Conservation (phyloP, 2,888 invertebrate species). For the Schizotus pectinicornis region DNA sequence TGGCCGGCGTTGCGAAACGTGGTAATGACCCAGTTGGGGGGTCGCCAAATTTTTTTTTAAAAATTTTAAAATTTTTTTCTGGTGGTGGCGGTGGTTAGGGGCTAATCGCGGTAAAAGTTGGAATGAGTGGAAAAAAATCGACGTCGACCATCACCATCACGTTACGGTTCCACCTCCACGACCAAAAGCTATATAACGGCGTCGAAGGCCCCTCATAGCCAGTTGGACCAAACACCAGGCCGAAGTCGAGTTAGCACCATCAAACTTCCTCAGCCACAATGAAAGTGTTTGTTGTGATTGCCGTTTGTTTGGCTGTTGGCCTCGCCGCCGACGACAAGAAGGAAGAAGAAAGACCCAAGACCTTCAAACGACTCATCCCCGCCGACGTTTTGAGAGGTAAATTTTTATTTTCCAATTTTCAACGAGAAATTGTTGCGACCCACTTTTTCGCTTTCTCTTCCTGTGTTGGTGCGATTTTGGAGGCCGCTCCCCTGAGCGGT, state of each 20-base stretch:
- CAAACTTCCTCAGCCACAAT: conserved; percentile 52
- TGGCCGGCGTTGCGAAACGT: conserved; percentile 1
- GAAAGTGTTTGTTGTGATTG: conserved; percentile 62
- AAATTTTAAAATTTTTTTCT: conserved; percentile 1
- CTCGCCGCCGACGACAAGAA: conserved; percentile 62
- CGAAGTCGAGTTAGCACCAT: conserved; percentile 1
- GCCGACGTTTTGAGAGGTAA: conserved; percentile 89
- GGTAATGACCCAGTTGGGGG: conserved; percentile 20
- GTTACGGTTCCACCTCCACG: conserved; percentile 5
- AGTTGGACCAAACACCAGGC: conserved; percentile 22
- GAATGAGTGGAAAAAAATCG: conserved; percentile 1
- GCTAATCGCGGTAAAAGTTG: too few relatives aligned
- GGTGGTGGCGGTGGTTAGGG: background rate
- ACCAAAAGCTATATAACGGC: conserved; percentile 19
- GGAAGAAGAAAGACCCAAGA: conserved; percentile 66
- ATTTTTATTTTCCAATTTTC: background rate
- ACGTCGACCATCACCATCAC: background rate
- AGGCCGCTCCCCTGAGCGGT: conserved; percentile 10
- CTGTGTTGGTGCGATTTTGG: conserved; percentile 4
- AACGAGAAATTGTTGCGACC: background rate
- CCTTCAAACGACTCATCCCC: conserved; percentile 83
- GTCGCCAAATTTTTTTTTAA: conserved; percentile 1
- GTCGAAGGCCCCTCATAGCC: conserved; percentile 14
- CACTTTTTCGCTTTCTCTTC: conserved; percentile 20
- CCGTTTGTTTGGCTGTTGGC: conserved; percentile 62